These are phyloP conservation scores for Acrobeloides nanus DNA, from an alignment of 2,888 invertebrate genomes.

Conservation along the genomic window DNA sequence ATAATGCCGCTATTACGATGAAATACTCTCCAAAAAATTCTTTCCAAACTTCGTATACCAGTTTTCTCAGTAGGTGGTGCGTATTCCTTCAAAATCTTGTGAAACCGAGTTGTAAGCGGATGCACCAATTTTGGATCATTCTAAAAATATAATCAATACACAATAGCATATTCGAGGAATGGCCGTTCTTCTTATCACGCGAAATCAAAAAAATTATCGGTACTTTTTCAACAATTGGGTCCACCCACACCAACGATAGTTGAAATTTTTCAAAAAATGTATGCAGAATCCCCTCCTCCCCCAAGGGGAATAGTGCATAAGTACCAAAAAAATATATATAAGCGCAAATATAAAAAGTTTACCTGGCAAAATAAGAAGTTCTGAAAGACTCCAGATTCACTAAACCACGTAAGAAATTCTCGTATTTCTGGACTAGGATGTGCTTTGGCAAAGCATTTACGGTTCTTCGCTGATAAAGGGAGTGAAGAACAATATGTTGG, in stretches of 20 bases:
- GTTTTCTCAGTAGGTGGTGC: constrained; percentile 22
- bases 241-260: too few species aligned
- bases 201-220: too few species aligned
- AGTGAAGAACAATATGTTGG: constrained; percentile 12
- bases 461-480: constrained; percentile 16
- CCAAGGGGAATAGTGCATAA: too few species aligned
- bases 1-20: too few species aligned
- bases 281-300: too few species aligned
- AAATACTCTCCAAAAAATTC: constrained; percentile 21
- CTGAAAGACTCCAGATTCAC: constrained; percentile 29
- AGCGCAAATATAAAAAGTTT: neutral
- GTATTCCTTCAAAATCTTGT: constrained; percentile 22
- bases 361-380: constrained; percentile 23
- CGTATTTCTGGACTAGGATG: constrained; percentile 13
- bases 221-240: too few species aligned
- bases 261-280: too few species aligned
- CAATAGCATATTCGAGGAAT: neutral
- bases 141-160: neutral
- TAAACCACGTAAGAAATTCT: constrained; percentile 17
- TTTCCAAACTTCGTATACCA: constrained; percentile 21
- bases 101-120: constrained; percentile 13
- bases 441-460: constrained; percentile 18
- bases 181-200: too few species aligned
- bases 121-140: neutral
- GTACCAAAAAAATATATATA: too few species aligned